These are phyloP conservation scores for Palaemon carinicauda DNA, from an alignment of 1,140 invertebrate genomes.

Conservation along the genomic window DNA sequence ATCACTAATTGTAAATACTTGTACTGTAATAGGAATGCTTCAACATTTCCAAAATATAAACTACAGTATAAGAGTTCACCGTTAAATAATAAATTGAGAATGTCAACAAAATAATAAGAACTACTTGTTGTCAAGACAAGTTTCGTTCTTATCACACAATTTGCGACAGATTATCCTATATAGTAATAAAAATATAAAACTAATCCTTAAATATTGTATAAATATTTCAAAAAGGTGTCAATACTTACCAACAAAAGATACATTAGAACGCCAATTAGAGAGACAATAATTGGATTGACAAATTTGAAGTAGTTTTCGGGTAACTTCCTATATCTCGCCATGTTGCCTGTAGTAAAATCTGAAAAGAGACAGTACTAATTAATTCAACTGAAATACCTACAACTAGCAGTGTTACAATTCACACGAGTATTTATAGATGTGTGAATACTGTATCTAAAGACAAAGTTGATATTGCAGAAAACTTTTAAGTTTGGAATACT, in stretches of 20 bases:
- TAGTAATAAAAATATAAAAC: too few species aligned
- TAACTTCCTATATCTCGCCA: conserved; percentile 13
- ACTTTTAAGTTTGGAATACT: too few species aligned
- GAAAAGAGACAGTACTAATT: too few species aligned
- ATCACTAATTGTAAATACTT: too few species aligned
- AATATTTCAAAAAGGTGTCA: not conserved
- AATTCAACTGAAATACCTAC: too few species aligned
- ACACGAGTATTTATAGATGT: too few species aligned
- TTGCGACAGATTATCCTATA: not conserved
- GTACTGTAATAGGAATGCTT: too few species aligned
- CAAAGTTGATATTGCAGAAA: too few species aligned
- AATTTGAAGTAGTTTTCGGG: not conserved
- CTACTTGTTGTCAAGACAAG: not conserved
- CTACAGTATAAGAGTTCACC: not conserved
- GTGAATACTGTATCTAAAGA: too few species aligned
- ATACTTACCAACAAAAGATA: conserved; percentile 21
- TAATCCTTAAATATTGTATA: too few species aligned
- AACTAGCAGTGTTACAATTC: too few species aligned
- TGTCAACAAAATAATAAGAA: not conserved
- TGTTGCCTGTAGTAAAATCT: not conserved
- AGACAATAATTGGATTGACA: not conserved
- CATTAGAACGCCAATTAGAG: not conserved
- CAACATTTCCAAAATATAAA: not conserved
- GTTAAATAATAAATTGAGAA: too few species aligned
- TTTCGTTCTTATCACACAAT: not conserved